Base-by-base conservation (phyloP, 2,797 vertebrate species). In the Pelochelys cantorii region DNA sequence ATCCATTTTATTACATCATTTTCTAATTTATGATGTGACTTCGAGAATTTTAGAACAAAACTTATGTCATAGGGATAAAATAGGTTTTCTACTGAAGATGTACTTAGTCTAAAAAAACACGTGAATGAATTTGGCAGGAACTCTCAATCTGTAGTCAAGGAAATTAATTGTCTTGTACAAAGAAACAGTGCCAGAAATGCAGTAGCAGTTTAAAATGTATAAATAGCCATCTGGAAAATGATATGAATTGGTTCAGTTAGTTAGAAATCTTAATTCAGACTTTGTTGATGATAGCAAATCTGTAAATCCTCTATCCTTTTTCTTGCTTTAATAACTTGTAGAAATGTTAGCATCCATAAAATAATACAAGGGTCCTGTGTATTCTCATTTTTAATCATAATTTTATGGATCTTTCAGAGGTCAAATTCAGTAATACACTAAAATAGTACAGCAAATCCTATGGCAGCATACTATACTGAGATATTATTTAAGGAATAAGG, bases 1-100 rank as follows among this genome's bases (percentile, higher is more conserved):
- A 84, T 88, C 77, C 87, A 56, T 71, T 92, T 53, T 88, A 11
- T 89, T 82, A 37, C 10, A n/a, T 27, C 74, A 55, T 79, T 75
- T 84, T 27, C 60, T 84, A 29, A 31, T 59, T 86, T 79, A 83
- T 86, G 74, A 8, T n/a, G 57, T 22, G 42, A 52, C 88, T 81
- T 77, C 87, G 80, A 10, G 79, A 92, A 48, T 78, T 92, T 91
- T 5, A 88, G 88, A 92, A 89, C 77, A 81, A 92, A 56, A 86
- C 25, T 62, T 62, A 4, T 22, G 27, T 83, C n/a, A 90, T 84
- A 79, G 87, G 88, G 77, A 88, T 53, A 48, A 62, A 78, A 13
- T 14, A 68, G 82, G 4, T 78, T 90, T 29, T 90, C 68, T 92
- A n/a, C 84, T 81, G 79, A 52, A 74, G 52, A 83, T 65, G 3